Conservation (phyloP, 2,797 vertebrate genomes). For the Spinibarbus caldwelli region DNA sequence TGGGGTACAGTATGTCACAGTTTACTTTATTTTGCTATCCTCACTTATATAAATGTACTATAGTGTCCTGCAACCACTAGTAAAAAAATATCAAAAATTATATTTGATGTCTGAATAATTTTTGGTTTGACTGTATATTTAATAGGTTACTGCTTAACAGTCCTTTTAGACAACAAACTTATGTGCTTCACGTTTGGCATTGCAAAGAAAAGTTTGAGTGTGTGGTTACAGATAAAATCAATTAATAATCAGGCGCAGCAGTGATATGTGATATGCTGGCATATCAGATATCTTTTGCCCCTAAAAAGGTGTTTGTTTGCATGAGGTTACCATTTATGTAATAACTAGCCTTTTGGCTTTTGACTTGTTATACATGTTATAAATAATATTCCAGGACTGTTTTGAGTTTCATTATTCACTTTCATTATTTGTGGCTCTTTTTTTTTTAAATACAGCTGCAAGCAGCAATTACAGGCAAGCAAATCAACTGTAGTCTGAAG, state of each 20-base stretch:
- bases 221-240: neutral
- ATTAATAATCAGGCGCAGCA: slow-evolving; percentile 6
- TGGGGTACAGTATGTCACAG: too few species aligned
- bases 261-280: neutral
- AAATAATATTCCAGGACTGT: neutral
- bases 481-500: neutral
- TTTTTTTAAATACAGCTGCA: neutral
- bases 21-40: too few species aligned
- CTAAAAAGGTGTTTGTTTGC: neutral
- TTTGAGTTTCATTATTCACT: neutral
- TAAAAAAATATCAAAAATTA: too few species aligned
- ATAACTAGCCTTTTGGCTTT: neutral
- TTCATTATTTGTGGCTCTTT: neutral
- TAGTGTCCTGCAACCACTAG: too few species aligned
- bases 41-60: neutral
- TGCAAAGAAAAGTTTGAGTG: neutral
- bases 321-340: neutral
- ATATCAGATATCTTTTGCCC: neutral
- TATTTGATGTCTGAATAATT: neutral
- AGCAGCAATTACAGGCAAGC: neutral
- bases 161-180: neutral
- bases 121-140: neutral
- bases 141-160: neutral
- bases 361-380: neutral
- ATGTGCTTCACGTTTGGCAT: neutral